A percentile compares a stretch with the other conserved stretches of the same genome.
phyloP scores from a whole-genome alignment of 2,888 invertebrate genomes.

The Ochropleura plecta region DNA sequence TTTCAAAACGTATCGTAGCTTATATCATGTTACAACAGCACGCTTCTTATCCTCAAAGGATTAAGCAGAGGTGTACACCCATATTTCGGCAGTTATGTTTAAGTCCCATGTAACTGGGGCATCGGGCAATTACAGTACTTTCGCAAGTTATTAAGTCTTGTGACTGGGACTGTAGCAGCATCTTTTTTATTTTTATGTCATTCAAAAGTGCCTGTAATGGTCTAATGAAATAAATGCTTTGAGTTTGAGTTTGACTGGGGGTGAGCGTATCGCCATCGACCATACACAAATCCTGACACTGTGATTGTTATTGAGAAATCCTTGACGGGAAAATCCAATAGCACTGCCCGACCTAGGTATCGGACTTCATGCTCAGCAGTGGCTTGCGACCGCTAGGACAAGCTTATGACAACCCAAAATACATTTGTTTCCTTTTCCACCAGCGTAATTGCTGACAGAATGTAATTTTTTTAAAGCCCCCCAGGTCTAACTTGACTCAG shows the following conservation, averaged over 20 bases:
- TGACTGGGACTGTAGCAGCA: too few relatives aligned
- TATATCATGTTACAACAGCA: background rate
- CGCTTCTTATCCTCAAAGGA: background rate
- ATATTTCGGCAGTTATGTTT: background rate
- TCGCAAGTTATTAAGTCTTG: too few relatives aligned
- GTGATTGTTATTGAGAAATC: background rate
- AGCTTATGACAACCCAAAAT: background rate
- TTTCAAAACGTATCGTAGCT: background rate
- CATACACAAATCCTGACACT: background rate
- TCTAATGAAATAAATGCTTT: too few relatives aligned
- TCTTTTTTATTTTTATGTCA: too few relatives aligned
- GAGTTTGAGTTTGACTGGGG: too few relatives aligned
- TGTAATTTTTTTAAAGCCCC: too few relatives aligned
- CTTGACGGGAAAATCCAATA: background rate
- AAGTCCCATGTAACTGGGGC: too few relatives aligned
- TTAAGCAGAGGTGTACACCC: background rate
- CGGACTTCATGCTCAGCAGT: background rate
- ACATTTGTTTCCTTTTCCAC: too few relatives aligned
- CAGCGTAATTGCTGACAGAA: background rate
- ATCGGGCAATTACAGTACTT: too few relatives aligned
- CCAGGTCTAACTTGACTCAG: too few relatives aligned
- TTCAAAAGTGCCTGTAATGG: too few relatives aligned
- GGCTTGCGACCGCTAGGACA: background rate
- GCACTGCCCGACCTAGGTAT: background rate
- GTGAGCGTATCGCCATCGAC: background rate